Percentiles rank a stretch among this genome's conserved stretches.
phyloP scores from a whole-genome alignment of 2,113 vertebrate species.

The Benitochromis conjunctus region DNA sequence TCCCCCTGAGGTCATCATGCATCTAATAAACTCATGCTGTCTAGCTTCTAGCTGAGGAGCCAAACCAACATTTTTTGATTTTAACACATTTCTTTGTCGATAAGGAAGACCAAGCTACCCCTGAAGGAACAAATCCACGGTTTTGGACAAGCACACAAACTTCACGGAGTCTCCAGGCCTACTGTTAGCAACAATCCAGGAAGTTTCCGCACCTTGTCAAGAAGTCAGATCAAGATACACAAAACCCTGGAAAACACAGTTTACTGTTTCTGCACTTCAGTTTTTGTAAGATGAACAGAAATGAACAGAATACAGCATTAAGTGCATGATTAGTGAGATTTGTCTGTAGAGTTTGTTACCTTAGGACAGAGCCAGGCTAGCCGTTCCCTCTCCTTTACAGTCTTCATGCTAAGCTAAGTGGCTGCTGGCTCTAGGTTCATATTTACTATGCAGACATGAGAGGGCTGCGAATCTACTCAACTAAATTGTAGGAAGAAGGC shows the following conservation, averaged over 20 bases:
- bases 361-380: neutral
- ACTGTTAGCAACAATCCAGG: neutral
- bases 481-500: neutral
- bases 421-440: neutral
- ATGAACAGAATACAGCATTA: neutral
- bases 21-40: neutral
- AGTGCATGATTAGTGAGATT: neutral
- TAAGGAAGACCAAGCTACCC: neutral
- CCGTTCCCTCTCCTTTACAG: neutral
- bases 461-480: neutral
- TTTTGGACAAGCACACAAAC: neutral
- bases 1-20: neutral
- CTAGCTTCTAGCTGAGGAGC: neutral
- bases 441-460: neutral
- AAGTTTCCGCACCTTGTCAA: neutral
- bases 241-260: neutral
- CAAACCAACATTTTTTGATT: neutral
- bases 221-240: neutral
- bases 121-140: neutral
- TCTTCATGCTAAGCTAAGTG: rapidly evolving
- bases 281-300: neutral
- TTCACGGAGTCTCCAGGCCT: neutral
- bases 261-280: neutral
- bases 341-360: neutral
- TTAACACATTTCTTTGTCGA: neutral